Base-by-base conservation (phyloP, 2,888 invertebrate species). In the Phaedon cochleariae region DNA sequence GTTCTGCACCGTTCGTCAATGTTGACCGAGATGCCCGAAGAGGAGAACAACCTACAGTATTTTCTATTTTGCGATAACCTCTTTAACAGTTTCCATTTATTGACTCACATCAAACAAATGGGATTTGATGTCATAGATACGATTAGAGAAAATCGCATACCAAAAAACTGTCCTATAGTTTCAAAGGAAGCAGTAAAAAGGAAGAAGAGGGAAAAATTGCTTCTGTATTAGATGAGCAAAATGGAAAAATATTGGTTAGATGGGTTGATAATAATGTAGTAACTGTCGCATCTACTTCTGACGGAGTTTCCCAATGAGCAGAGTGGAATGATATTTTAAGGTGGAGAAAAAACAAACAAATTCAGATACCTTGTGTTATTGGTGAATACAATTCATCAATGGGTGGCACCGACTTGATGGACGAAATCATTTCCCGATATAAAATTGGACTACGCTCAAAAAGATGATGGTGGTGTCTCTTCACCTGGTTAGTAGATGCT, bases 381-480 rank as follows among this genome's bases (percentile, higher is more conserved):
- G 59, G 46, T 51, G 53, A 67, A 62, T 75, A 75, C 48, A 76
- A 76, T 58, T 52, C 58, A 45, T 63, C 59, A 64, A 75, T 75
- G 72, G 75, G 74, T 17, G 64, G 71, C 12, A 73, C 69, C 0
- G 73, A 73, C 51, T 66, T 64, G 55, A 74, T 72, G 70, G 73
- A 72, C 41, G 46, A 63, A 20, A 69, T 68, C 37, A 52, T 67
- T 17, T 31, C 26, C n/a, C 7, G 31, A 12, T 67, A 67, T 29
- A 21, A 62, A 58, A 53, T 65, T 2, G 53, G 62, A 3, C 45
- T 64, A 52, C 17, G 62, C 26, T 59, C 62, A 3, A 62, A 67
- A 46, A 69, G 67, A 55, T 69, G 62, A 59, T 67, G 54, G 59
- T 69, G 67, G 69, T 55, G 49, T n/a, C 59, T 70, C 52, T 67